phyloP scores from a whole-genome alignment of 2,797 vertebrate species.

The Champsocephalus gunnari region DNA sequence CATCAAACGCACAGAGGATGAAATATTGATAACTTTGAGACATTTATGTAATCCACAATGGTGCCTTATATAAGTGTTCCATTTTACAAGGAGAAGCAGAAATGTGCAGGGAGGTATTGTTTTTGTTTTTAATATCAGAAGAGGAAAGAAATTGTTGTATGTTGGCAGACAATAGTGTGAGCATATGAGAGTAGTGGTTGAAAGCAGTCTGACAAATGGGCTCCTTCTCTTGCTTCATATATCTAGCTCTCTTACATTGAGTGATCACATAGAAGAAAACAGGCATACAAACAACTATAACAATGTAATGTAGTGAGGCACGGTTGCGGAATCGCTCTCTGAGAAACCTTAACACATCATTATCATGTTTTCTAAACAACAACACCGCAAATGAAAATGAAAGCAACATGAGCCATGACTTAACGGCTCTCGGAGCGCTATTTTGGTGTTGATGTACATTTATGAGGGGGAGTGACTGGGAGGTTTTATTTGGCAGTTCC shows the following conservation, averaged over 20 bases:
- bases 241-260: conserved; percentile 1
- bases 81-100: conserved; percentile 75
- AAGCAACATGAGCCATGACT: conserved; percentile 35
- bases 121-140: conserved; percentile 51
- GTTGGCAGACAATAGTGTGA: conserved; percentile 56
- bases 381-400: neutral
- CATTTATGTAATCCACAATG: conserved; percentile 85
- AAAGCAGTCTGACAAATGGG: conserved; percentile 36
- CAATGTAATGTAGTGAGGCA: conserved; percentile 3
- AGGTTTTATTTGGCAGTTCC: conserved; percentile 62
- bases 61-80: conserved; percentile 84
- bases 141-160: conserved; percentile 55
- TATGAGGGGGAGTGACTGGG: conserved; percentile 53
- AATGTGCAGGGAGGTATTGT: conserved; percentile 76
- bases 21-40: conserved; percentile 86
- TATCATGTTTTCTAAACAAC: conserved; percentile 7
- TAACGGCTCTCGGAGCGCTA: conserved; percentile 14
- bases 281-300: conserved; percentile 14
- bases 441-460: conserved; percentile 49
- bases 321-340: neutral
- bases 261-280: conserved; percentile 13
- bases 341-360: neutral
- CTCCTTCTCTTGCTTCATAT: conserved; percentile 15
- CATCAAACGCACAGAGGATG: conserved; percentile 83
- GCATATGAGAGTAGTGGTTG: conserved; percentile 42